Conservation (phyloP, 2,888 invertebrate species). For the Antheraea yamamai region DNA sequence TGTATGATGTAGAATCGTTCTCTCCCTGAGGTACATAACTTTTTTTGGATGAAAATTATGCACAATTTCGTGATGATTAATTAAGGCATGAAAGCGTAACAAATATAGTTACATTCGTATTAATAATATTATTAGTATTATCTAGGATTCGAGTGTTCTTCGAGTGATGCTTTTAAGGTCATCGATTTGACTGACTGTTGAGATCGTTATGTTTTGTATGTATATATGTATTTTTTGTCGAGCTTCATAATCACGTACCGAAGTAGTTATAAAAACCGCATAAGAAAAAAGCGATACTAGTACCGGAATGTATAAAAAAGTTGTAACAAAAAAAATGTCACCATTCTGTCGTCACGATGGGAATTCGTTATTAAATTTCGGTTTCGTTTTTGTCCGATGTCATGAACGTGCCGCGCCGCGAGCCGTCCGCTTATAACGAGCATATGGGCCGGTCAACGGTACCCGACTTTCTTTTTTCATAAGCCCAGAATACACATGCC, state of each 20-base stretch:
- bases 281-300: slow-evolving; percentile 1
- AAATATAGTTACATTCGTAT: too few species aligned
- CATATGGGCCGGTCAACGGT: slow-evolving; percentile 78
- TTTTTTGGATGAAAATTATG: too few species aligned
- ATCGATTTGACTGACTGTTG: slow-evolving; percentile 21
- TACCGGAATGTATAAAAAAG: slow-evolving; percentile 15
- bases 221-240: too few species aligned
- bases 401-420: slow-evolving; percentile 46
- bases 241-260: too few species aligned
- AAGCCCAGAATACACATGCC: not conserved
- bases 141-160: slow-evolving; percentile 23
- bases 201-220: not conserved
- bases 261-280: not conserved
- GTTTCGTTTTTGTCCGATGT: slow-evolving; percentile 63
- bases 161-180: slow-evolving; percentile 22
- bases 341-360: slow-evolving; percentile 24
- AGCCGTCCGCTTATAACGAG: slow-evolving; percentile 23
- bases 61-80: too few species aligned
- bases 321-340: slow-evolving; percentile 1
- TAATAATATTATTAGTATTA: too few species aligned
- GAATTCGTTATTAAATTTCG: slow-evolving; percentile 36
- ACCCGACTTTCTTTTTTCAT: slow-evolving; percentile 71
- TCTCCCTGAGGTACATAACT: too few species aligned
- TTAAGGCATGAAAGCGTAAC: too few species aligned
- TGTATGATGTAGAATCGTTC: too few species aligned